Evolutionary conservation across 2,888 invertebrate species (phyloP).

Genomic region (Aethes cnicana): DNA sequence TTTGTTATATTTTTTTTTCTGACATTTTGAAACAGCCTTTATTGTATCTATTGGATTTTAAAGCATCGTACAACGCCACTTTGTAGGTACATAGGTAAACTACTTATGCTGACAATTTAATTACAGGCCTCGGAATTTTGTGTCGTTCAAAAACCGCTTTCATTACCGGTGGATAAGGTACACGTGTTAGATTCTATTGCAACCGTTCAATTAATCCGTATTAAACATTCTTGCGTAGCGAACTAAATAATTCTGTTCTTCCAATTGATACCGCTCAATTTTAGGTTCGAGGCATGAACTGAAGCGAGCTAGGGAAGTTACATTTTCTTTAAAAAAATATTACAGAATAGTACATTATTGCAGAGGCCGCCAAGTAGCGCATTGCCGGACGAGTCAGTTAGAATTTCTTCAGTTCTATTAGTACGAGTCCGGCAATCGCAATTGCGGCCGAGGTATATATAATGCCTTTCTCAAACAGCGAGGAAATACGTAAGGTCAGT

Average conservation of each 20-base stretch:
- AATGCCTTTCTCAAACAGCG: too few species aligned
- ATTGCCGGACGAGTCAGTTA: too few species aligned
- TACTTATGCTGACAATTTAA: constrained; percentile 23
- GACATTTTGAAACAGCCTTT: too few species aligned
- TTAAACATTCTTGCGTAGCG: constrained; percentile 26
- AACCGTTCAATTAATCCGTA: constrained; percentile 8
- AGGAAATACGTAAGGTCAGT: too few species aligned
- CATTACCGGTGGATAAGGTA: background rate
- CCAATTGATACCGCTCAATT: constrained; percentile 6
- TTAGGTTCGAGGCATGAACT: background rate
- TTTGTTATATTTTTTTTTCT: too few species aligned
- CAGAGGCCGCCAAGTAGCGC: too few species aligned
- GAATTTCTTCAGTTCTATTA: too few species aligned
- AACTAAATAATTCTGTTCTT: constrained; percentile 20
- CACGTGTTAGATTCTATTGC: constrained; percentile 1
- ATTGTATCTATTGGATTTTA: background rate
- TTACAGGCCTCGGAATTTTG: background rate
- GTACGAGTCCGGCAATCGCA: too few species aligned
- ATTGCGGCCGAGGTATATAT: too few species aligned
- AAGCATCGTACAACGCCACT: background rate
- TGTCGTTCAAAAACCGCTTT: background rate
- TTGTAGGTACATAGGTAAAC: constrained; percentile 17
- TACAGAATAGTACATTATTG: too few species aligned
- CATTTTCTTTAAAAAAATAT: too few species aligned
- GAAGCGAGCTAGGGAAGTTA: too few species aligned